Conservation (phyloP, 2,797 vertebrate species). For the Euphonia xanthogaster region DNA sequence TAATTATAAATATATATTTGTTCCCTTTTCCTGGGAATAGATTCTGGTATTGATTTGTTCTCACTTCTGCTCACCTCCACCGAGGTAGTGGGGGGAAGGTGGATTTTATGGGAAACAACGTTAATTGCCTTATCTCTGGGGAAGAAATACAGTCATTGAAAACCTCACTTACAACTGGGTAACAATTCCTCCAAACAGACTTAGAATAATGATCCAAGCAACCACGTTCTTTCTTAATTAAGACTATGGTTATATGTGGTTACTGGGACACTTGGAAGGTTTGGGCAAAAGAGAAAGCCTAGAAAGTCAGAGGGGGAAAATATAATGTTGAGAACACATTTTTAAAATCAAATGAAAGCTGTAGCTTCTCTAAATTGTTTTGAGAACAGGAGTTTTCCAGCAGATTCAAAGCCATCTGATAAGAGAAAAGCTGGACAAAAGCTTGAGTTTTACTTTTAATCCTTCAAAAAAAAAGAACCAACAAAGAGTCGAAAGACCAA, state of each 20-base stretch:
- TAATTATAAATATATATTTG: constrained; percentile 49
- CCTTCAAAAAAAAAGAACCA: not conserved
- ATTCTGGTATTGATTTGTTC: constrained; percentile 66
- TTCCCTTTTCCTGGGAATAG: constrained; percentile 31
- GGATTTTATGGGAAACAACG: constrained; percentile 65
- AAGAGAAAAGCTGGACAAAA: not conserved
- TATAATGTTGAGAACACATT: accelerated
- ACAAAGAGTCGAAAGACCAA: not conserved
- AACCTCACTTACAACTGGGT: constrained; percentile 59
- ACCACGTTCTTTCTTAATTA: constrained; percentile 41
- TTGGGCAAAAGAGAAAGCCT: not conserved
- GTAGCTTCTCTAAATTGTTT: not conserved
- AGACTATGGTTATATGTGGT: constrained; percentile 9
- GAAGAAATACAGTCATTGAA: constrained; percentile 66
- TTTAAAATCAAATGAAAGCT: not conserved
- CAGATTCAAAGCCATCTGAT: not conserved
- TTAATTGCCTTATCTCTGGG: constrained; percentile 72
- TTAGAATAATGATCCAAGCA: constrained; percentile 59
- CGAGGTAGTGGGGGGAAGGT: constrained; percentile 43
- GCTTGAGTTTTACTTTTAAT: not conserved
- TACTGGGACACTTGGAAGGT: not conserved
- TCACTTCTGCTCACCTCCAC: constrained; percentile 39
- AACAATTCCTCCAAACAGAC: constrained; percentile 48
- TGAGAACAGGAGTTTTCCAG: not conserved
- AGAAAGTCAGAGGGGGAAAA: not conserved